These are phyloP conservation scores for Acridotheres tristis DNA, from an alignment of 2,797 vertebrate species.

Conservation along the genomic window DNA sequence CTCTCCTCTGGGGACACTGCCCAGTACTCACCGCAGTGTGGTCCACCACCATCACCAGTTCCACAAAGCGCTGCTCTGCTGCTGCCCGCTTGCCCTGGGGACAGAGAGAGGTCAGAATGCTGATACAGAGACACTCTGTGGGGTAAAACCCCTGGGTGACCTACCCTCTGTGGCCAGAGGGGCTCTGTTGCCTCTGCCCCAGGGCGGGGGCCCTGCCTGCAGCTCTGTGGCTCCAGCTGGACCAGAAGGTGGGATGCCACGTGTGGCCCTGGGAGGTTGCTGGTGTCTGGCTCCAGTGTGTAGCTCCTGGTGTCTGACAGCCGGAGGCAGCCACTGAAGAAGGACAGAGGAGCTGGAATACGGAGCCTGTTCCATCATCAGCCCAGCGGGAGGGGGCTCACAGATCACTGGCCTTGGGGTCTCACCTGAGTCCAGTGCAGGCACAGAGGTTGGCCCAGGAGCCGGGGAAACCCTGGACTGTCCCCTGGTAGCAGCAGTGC, in stretches of 20 bases:
- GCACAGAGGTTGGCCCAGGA: slow-evolving; percentile 86
- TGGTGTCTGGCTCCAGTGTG: slow-evolving; percentile 72
- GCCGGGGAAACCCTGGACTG: slow-evolving; percentile 59
- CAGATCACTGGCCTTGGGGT: fast-evolving
- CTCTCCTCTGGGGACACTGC: fast-evolving
- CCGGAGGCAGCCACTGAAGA: not conserved
- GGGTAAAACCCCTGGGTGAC: not conserved
- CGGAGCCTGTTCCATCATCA: not conserved
- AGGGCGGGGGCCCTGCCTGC: slow-evolving; percentile 40
- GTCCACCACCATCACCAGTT: slow-evolving; percentile 91
- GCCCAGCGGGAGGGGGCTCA: not conserved
- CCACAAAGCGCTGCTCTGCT: slow-evolving; percentile 84
- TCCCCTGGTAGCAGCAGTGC: slow-evolving; percentile 88
- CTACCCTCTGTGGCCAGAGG: slow-evolving; percentile 74
- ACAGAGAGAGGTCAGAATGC: not conserved
- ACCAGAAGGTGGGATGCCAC: slow-evolving; percentile 57
- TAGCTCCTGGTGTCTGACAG: slow-evolving; percentile 83
- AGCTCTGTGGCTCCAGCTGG: slow-evolving; percentile 37
- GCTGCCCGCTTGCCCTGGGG: slow-evolving; percentile 76
- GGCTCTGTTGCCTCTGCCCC: not conserved
- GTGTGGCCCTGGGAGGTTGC: slow-evolving; percentile 41
- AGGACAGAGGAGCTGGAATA: not conserved
- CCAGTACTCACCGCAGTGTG: slow-evolving; percentile 82
- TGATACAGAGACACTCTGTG: not conserved
- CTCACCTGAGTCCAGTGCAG: slow-evolving; percentile 86